Evolutionary conservation across 2,888 invertebrate species (phyloP), one percentile per base, ranked within the genome.

Genomic region (Tortricodes alternella): DNA sequence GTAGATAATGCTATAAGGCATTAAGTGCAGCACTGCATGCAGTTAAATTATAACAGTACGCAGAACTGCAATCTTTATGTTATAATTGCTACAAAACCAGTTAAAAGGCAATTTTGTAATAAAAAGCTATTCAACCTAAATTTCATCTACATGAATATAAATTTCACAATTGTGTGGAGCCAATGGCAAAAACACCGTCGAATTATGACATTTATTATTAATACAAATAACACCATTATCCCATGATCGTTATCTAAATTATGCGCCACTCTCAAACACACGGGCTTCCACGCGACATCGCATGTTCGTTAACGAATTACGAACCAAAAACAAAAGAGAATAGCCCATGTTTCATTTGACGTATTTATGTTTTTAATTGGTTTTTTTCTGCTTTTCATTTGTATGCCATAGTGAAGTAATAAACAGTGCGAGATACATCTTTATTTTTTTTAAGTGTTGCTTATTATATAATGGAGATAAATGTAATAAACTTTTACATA

Each of bases 191-290:
- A 37, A 27, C 49, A 11, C 19, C 46, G 6, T 32, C 21, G 5
- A 50, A 51, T 51, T 51, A 41, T 21, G 23, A 8, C 15, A 51
- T 41, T 18, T 32, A 51, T 16, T 41, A 34, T 41, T 23, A 51
- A 32, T 16, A 41, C 32, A 34, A 51, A 41, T 7, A 41, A 18
- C 29, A 5, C 32, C 16, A 7, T 8, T 41, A 16, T 34, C 50
- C 41, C 27, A 15, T 24, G 50, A 51, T 51, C 15, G n/a, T 23
- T 11, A 51, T 41, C 50, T 23, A 41, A 41, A 51, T 51, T 23
- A 51, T 41, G 50, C 34, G 50, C 16, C 50, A 41, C 41, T 51
- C 32, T 41, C 21, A 15, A 50, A 38, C 15, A 34, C 5, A 21
- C 5, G 5, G 13, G 19, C n/a, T 8, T 13, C 41, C 50, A 41